These are phyloP conservation scores for Trematocara unimaculatum DNA, from an alignment of 2,113 vertebrate genomes.

Conservation along the genomic window DNA sequence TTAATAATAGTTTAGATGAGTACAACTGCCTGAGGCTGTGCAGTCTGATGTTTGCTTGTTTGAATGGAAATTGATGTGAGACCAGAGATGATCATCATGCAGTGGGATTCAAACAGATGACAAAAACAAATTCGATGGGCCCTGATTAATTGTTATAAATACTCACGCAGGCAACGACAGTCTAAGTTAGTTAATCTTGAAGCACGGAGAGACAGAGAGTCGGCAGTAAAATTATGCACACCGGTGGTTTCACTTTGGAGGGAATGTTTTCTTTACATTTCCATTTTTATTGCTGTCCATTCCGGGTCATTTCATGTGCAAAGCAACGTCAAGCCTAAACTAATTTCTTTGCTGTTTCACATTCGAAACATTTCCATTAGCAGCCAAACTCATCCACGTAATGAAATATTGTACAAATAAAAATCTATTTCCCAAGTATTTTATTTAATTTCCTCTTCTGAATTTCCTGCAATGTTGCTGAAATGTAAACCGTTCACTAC, in stretches of 20 bases:
- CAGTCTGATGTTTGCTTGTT: background rate
- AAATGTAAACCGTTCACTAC: background rate
- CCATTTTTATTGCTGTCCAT: constrained; percentile 74
- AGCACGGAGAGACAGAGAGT: constrained; percentile 21
- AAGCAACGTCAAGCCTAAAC: constrained; percentile 54
- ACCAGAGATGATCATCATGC: constrained; percentile 5
- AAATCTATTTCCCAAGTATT: constrained; percentile 5
- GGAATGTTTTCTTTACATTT: constrained; percentile 67
- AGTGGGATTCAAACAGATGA: constrained; percentile 16
- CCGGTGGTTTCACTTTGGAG: constrained; percentile 41
- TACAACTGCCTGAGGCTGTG: background rate
- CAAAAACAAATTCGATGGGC: constrained; percentile 29
- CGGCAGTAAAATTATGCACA: constrained; percentile 59
- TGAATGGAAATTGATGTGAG: background rate
- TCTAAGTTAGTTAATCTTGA: constrained; percentile 52
- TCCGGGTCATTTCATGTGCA: constrained; percentile 60
- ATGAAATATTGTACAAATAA: constrained; percentile 50
- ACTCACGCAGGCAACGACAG: background rate
- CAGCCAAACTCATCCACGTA: constrained; percentile 5
- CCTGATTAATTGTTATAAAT: constrained; percentile 65
- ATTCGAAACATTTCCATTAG: constrained; percentile 61
- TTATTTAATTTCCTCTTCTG: background rate
- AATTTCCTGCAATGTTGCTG: background rate
- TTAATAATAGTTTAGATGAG: background rate
- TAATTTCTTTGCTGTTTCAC: constrained; percentile 63